phyloP scores from a whole-genome alignment of 2,797 vertebrate genomes.

The Hylomyscus alleni region DNA sequence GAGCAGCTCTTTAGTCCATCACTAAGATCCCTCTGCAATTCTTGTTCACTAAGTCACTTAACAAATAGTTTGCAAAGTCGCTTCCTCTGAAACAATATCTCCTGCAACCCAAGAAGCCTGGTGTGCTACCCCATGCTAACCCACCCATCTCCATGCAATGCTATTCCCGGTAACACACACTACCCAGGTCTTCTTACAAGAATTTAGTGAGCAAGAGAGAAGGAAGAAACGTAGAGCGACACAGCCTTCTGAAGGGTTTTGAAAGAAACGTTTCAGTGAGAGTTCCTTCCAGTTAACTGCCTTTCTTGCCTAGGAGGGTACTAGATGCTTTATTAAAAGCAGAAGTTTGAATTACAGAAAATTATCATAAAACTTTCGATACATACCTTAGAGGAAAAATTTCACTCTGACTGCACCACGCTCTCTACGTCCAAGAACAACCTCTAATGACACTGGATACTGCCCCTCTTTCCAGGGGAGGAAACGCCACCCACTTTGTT shows the following conservation, averaged over 20 bases:
- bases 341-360: not conserved
- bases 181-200: not conserved
- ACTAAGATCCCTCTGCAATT: not conserved
- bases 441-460: not conserved
- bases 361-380: not conserved
- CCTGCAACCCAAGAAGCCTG: not conserved
- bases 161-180: not conserved
- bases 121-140: not conserved
- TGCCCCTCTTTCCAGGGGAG: not conserved
- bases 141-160: rapidly evolving
- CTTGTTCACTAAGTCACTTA: not conserved
- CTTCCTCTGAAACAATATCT: slow-evolving; percentile 7
- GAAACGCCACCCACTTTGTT: not conserved
- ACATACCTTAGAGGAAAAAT: not conserved
- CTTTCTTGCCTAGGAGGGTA: not conserved
- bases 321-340: not conserved
- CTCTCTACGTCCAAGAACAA: not conserved
- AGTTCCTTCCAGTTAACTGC: not conserved
- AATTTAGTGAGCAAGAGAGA: not conserved
- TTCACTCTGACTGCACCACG: not conserved
- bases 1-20: not conserved
- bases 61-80: not conserved
- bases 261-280: not conserved
- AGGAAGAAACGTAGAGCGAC: not conserved
- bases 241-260: not conserved